Base-by-base conservation (phyloP, 2,113 vertebrate species). In the Cardinalis cardinalis region DNA sequence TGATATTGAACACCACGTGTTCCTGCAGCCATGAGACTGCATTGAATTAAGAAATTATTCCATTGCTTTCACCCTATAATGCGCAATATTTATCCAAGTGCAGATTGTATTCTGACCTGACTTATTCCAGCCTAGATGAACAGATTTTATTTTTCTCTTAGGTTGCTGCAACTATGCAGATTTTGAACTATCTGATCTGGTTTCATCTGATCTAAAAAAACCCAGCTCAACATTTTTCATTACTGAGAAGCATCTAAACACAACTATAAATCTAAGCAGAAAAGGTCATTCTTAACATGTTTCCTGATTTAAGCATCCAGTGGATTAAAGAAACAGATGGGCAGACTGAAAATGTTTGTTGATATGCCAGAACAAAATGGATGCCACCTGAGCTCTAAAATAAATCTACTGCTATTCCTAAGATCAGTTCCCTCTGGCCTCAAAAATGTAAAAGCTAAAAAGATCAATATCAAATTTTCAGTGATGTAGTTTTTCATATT, bases 381-480 rank as follows among this genome's bases (percentile, higher is more conserved):
- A 92, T 94, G 34, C 36, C 65, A 88, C 48, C 72, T 86, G 80
- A 94, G 52, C 43, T 60, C n/a, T 77, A 88, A 94, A 95, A 94
- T 88, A 95, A 91, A 95, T 90, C 68, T 78, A 53, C 48, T 23
- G 46, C 43, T 86, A 52, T 65, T 90, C 73, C 53, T 53, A 56
- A 52, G 52, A 88, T 49, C 49, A 26, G 49, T 60, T 88, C 49
- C 44, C 38, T 80, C 73, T 86, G 69, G 41, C 49, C 60, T 71
- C 72, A 88, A 68, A 93, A 78, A 93, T 53, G 28, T 92, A 88
- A 80, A 64, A 95, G 32, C 23, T 68, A 61, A 71, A 76, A 88
- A 69, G 86, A 95, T 93, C 87, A 95, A 80, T 94, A 84, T 49
- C 49, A 90, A 81, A 88, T 94, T 88, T 93, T 91, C 72, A 32